phyloP scores from a whole-genome alignment of 2,888 invertebrate species.

The Rhabditoides inermis region DNA sequence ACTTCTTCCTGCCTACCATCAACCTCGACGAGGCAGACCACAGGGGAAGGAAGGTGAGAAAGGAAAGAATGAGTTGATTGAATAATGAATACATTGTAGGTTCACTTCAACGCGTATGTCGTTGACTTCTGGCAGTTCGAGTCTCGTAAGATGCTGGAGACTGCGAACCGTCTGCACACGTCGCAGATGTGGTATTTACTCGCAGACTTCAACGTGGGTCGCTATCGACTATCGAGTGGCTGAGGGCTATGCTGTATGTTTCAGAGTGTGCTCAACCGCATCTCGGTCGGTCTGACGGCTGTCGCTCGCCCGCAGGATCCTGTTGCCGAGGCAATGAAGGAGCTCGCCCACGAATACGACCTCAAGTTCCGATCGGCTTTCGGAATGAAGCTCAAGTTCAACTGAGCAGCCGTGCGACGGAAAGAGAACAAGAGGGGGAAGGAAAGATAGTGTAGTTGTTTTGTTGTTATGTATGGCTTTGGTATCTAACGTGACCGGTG shows the following conservation, averaged over 20 bases:
- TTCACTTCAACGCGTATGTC: slow-evolving; percentile 44
- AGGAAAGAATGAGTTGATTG: no score
- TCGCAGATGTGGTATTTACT: slow-evolving; percentile 39
- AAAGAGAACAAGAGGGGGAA: no score
- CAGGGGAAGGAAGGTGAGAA: slow-evolving; percentile 29
- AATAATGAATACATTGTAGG: slow-evolving; percentile 18
- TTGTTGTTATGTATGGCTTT: no score
- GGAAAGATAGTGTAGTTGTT: no score
- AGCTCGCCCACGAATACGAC: slow-evolving; percentile 38
- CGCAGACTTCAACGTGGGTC: slow-evolving; percentile 40
- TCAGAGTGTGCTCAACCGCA: slow-evolving; percentile 28
- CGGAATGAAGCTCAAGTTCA: slow-evolving; percentile 37
- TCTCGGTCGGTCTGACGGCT: slow-evolving; percentile 29
- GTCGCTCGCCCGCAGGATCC: slow-evolving; percentile 37
- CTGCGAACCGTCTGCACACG: slow-evolving; percentile 30
- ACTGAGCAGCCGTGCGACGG: no score
- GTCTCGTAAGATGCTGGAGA: slow-evolving; percentile 23
- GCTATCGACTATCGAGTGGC: no score
- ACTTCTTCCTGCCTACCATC: slow-evolving; percentile 31
- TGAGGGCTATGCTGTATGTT: no score
- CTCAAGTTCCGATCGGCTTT: slow-evolving; percentile 45
- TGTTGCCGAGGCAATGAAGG: slow-evolving; percentile 27
- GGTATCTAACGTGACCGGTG: no score
- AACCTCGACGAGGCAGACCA: slow-evolving; percentile 32
- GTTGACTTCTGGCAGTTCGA: slow-evolving; percentile 44